phyloP scores from a whole-genome alignment of 2,888 invertebrate genomes.

The Melanargia galathea region DNA sequence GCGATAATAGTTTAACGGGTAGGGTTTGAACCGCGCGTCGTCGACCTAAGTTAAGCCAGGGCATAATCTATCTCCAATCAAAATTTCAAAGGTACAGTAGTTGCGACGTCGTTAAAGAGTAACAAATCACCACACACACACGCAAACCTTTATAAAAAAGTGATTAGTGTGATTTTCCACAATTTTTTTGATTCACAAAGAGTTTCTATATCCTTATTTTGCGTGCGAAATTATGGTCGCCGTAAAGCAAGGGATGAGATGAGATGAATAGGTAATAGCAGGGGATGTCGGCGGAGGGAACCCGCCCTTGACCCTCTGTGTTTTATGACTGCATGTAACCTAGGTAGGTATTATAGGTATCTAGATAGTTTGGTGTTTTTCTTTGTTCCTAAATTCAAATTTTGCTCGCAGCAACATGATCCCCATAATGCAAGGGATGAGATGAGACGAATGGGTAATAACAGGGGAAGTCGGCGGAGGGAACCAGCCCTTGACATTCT shows the following conservation, averaged over 20 bases:
- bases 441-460: conserved; percentile 33
- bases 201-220: not conserved
- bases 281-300: conserved; percentile 28
- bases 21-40: no score
- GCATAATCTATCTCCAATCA: no score
- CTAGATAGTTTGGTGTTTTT: not conserved
- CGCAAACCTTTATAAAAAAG: no score
- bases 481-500: conserved; percentile 37
- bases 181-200: no score
- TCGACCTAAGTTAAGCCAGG: no score
- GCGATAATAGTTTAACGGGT: no score
- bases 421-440: conserved; percentile 32
- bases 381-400: not conserved
- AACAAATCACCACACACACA: no score
- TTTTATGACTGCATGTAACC: conserved; percentile 35
- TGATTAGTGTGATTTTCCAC: no score
- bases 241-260: conserved; percentile 33
- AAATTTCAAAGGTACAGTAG: no score
- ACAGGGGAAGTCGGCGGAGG: conserved; percentile 24
- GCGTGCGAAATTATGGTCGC: conserved; percentile 16
- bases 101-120: no score
- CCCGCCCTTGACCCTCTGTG: conserved; percentile 39
- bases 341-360: not conserved
- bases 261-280: conserved; percentile 29
- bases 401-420: conserved; percentile 1